Evolutionary conservation across 2,888 invertebrate genomes (phyloP), one percentile per base, ranked within the genome.

Genomic region (Agriopis aurantiaria): DNA sequence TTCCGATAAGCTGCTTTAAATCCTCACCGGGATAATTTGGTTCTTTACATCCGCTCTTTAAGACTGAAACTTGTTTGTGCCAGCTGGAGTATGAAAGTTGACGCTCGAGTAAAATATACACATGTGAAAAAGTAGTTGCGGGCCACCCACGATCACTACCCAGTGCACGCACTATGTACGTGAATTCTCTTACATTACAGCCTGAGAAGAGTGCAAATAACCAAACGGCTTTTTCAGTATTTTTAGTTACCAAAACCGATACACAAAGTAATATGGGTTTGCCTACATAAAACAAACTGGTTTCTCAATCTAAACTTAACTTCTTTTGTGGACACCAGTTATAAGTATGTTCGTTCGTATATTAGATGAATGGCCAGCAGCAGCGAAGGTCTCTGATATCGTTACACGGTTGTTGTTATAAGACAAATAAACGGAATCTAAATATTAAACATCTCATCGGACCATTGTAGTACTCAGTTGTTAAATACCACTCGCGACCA

Each of bases 81-180:
- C 78, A 55, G 65, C 68, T 75, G 75, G 72, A 72, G 78, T 80
- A 84, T 89, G 88, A 84, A 88, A 88, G 85, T 89, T 90, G 91
- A 89, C 87, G 86, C 87, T 83, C 76, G 82, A 82, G 85, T 87
- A 84, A 85, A 87, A 85, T 87, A 83, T 86, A 87, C 83, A 84
- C 79, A 88, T 84, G 88, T 88, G 61, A 91, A 92, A 92, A 91
- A 87, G 88, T 86, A 85, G 82, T 85, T 78, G 82, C 76, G 83
- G 90, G 86, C 92, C 92, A 92, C 92, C 92, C 92, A 92, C 90
- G 91, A 88, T 81, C 84, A 80, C 67, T 65, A 17, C 64, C 33
- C 69, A 69, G 59, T 65, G 55, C 56, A 48, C 53, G 59, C 51
- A 40, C 23, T 52, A 52, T 65, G 55, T 65, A 68, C 63, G 17